Base-by-base conservation (phyloP, 2,113 vertebrate species). In the Myotis brandtii region DNA sequence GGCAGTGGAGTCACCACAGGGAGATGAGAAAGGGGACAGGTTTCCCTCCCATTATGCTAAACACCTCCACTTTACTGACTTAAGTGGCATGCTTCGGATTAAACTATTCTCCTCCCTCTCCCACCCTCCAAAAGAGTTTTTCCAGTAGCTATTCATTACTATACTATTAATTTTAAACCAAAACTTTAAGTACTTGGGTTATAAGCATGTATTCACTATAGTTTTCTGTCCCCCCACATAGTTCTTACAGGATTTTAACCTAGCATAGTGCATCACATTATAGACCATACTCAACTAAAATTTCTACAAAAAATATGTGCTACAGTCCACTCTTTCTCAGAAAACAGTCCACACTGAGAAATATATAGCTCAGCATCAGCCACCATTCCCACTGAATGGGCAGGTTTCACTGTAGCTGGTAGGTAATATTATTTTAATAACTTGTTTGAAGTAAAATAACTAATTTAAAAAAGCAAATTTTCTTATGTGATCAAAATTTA, bases 401-500 rank as follows among this genome's bases (percentile, higher is more conserved):
- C 16, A 81, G 66, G 10, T 27, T 69, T 50, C 37, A 59, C 2
- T 72, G 43, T 2, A 84, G 30, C 54, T 48, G 34, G 34, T 6
- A 48, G 20, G 56, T 18, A 8, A 2, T 13, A 75, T 21, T 82
- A 89, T 59, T 93, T 62, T 52, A 70, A 64, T 40, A 85, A 79
- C 50, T 86, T 93, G n/a, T 27, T 83, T 83, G 27, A 59, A 84
- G 32, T 70, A 72, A 83, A 85, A 95, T n/a, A n/a, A 54, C 30
- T 77, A 94, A 64, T 30, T 75, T 85, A 66, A n/a, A 85, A 48
- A 48, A 86, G 54, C 37, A 93, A 34, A 37, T 91, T 83, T 52
- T 64, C 23, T 83, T 81, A 66, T n/a, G 27, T 73, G 89, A 80
- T 80, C 79, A 94, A 94, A 93, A 88, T 66, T 95, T 54, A 94